Evolutionary conservation across 1,140 invertebrate genomes (phyloP).

Genomic region (Zaprionus capensis): DNA sequence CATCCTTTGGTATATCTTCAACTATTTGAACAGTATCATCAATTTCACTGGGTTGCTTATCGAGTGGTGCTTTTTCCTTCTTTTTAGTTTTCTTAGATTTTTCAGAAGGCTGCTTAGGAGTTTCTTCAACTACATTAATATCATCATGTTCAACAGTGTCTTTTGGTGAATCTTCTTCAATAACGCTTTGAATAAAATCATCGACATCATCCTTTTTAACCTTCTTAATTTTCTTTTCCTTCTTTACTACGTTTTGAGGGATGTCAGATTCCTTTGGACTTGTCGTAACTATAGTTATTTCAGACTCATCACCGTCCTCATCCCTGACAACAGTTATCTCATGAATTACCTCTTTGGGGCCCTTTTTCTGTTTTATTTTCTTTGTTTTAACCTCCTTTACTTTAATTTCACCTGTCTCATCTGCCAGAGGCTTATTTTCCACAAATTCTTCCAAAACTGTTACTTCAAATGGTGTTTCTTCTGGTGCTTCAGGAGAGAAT

Average conservation of each 20-base stretch:
- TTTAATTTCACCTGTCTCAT: constrained; percentile 58
- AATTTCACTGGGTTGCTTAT: constrained; percentile 29
- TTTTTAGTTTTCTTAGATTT: constrained; percentile 39
- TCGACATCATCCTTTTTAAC: constrained; percentile 71
- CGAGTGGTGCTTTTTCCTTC: constrained; percentile 42
- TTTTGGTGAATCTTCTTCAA: constrained; percentile 63
- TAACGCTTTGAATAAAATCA: constrained; percentile 65
- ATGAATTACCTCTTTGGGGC: constrained; percentile 58
- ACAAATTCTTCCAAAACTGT: constrained; percentile 66
- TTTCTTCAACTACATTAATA: constrained; percentile 36
- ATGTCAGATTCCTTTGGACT: constrained; percentile 53
- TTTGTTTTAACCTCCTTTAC: constrained; percentile 77
- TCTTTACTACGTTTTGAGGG: constrained; percentile 56
- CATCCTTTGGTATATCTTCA: constrained; percentile 31
- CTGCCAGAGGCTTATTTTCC: constrained; percentile 47
- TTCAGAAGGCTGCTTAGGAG: constrained; percentile 14
- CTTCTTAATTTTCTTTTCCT: constrained; percentile 68
- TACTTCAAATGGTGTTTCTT: constrained; percentile 60
- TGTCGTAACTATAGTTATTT: constrained; percentile 68
- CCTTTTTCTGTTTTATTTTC: constrained; percentile 74
- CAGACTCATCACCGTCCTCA: constrained; percentile 75
- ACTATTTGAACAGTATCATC: constrained; percentile 31
- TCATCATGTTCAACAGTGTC: constrained; percentile 11
- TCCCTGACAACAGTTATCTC: constrained; percentile 75
- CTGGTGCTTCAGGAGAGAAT: constrained; percentile 69